Base-by-base conservation (phyloP, 2,888 invertebrate species). In the Pheosia tremula region DNA sequence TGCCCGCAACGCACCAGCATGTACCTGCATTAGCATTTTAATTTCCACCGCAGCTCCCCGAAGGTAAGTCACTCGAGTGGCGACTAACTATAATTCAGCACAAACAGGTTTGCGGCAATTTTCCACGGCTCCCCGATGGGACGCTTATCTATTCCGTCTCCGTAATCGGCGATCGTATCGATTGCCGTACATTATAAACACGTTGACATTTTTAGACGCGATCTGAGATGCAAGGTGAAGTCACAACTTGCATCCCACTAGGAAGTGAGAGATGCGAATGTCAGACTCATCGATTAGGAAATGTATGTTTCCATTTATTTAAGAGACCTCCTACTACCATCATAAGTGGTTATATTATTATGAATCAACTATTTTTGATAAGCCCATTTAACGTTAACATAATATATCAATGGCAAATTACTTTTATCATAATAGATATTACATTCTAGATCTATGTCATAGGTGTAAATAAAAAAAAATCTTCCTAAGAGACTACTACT, bases 171-270 rank as follows among this genome's bases (percentile, higher is more conserved):
- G 56, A 49, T 56, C 63, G 66, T 68, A 73, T 76, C 74, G 76
- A 69, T 76, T 71, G 74, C 66, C 69, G 74, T 71, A 71, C 58
- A 75, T 71, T 76, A 75, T 68, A 68, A 71, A 75, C 77, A 67
- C 61, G 74, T 71, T 75, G 74, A 75, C 77, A 75, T 76, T 76
- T 75, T 66, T 69, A 75, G 71, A 66, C 45, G 57, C 61, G 64
- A 59, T 61, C 71, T 24, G 66, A 71, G 62, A 65, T 66, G 74
- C 74, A 71, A 73, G 74, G 71, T 73, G 68, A 69, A 66, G 58
- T 39, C 54, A 36, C 56, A 41, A 13, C 52, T 58, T 53, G 53
- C 24, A 49, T 4, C 49, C 49, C 7, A 50, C 50, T 53, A 53
- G 53, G 53, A 53, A 53, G 53, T 6, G 36, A 53, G 53, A 37